phyloP scores from a whole-genome alignment of 2,797 vertebrate species.

The Champsocephalus gunnari region DNA sequence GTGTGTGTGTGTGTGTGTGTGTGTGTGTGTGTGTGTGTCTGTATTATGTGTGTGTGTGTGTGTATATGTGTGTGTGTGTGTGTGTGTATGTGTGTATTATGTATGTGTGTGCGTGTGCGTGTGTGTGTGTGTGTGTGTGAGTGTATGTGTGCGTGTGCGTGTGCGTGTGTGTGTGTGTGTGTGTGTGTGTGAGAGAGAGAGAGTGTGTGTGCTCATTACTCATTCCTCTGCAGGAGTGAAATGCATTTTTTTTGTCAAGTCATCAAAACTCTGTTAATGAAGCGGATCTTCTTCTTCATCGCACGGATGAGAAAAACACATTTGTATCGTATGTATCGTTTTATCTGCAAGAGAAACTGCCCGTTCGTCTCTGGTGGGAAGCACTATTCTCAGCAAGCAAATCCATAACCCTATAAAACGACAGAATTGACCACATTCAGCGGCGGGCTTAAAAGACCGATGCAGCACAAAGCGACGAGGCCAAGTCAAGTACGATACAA shows the following conservation, averaged over 20 bases:
- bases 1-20: too few relatives aligned
- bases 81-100: too few relatives aligned
- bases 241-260: constrained; percentile 61
- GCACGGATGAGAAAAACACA: constrained; percentile 5
- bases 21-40: too few relatives aligned
- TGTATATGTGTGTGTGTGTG: too few relatives aligned
- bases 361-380: constrained; percentile 45
- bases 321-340: constrained; percentile 20
- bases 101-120: too few relatives aligned
- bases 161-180: constrained; percentile 27
- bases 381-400: constrained; percentile 38
- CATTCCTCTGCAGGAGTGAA: constrained; percentile 73
- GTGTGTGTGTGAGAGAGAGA: constrained; percentile 9
- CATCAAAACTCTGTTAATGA: constrained; percentile 65
- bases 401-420: constrained; percentile 53
- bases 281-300: constrained; percentile 37
- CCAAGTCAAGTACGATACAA: constrained; percentile 24
- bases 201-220: constrained; percentile 67
- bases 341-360: constrained; percentile 39
- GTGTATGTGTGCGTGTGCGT: too few relatives aligned
- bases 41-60: too few relatives aligned
- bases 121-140: too few relatives aligned
- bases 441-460: constrained; percentile 21
- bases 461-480: constrained; percentile 37
- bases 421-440: constrained; percentile 37